Conservation (phyloP, 2,888 invertebrate genomes). For the Ochropleura plecta region DNA sequence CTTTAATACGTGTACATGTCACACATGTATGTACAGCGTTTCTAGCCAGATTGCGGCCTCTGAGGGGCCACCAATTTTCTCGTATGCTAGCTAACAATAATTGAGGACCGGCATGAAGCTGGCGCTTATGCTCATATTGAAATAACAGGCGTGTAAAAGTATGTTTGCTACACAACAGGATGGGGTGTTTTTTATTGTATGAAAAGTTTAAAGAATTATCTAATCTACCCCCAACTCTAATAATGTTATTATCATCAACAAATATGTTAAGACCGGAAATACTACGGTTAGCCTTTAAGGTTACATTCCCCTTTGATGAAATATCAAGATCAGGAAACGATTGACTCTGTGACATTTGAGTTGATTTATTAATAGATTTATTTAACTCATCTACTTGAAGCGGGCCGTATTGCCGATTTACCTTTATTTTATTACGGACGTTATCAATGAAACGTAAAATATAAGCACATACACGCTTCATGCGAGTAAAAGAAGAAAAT, state of each 20-base stretch:
- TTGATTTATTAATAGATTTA: not conserved
- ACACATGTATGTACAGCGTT: not conserved
- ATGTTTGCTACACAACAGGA: not conserved
- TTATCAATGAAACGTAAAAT: no score
- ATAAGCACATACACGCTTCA: no score
- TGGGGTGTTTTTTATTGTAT: not conserved
- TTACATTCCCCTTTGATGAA: no score
- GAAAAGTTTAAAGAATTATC: slow-evolving; percentile 7
- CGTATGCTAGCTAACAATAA: not conserved
- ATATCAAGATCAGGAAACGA: slow-evolving; percentile 2
- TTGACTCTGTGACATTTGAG: slow-evolving; percentile 1
- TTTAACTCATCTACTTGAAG: slow-evolving; percentile 9
- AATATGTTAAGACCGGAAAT: not conserved
- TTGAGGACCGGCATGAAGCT: slow-evolving; percentile 17
- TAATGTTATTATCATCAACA: slow-evolving; percentile 5
- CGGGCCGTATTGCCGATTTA: not conserved
- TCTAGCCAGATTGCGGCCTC: not conserved
- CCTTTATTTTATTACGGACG: no score
- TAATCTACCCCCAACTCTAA: slow-evolving; percentile 4
- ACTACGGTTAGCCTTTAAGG: no score
- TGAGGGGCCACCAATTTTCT: not conserved
- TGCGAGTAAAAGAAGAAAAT: no score
- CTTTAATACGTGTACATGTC: not conserved
- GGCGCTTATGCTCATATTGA: slow-evolving; percentile 14
- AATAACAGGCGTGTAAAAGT: not conserved